Percentiles rank a stretch among this genome's conserved stretches.
Conservation (phyloP, 2,888 invertebrate species). For the Caradrina clavipalpis region DNA sequence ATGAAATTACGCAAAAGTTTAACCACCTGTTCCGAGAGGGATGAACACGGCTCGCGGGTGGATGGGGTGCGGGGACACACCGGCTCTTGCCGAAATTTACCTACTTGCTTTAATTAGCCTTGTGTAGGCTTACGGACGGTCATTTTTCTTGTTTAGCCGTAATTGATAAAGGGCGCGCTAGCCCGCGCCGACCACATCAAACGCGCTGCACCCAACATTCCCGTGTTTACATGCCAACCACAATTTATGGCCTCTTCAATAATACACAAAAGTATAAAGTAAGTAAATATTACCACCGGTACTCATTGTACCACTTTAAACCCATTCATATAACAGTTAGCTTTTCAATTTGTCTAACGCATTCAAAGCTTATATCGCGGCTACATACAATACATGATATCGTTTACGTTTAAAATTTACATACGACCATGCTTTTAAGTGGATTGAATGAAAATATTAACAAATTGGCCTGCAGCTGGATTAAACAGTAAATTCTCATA, state of each 20-base stretch:
- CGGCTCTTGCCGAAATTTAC: constrained; percentile 83
- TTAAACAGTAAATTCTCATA: constrained; percentile 91
- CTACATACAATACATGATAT: constrained; percentile 59
- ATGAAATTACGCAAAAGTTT: constrained; percentile 85
- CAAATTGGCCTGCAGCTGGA: constrained; percentile 90
- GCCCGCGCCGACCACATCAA: constrained; percentile 74
- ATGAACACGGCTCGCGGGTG: constrained; percentile 62
- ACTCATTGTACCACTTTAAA: constrained; percentile 18
- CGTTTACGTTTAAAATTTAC: constrained; percentile 70
- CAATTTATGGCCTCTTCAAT: constrained; percentile 50
- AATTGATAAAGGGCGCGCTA: constrained; percentile 87
- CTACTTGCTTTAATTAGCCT: constrained; percentile 89
- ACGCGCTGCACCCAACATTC: constrained; percentile 70
- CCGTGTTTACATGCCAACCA: constrained; percentile 61
- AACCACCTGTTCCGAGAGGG: constrained; percentile 83
- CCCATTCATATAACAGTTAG: constrained; percentile 23
- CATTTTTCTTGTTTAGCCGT: constrained; percentile 90
- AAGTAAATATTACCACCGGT: constrained; percentile 5
- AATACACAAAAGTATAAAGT: constrained; percentile 33
- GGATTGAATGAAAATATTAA: constrained; percentile 91
- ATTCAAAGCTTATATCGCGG: constrained; percentile 45
- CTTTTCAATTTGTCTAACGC: constrained; percentile 66
- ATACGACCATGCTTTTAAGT: constrained; percentile 84
- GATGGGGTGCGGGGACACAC: constrained; percentile 71
- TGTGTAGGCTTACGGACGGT: constrained; percentile 85